A percentile compares a stretch with the other conserved stretches of the same genome.
Conservation (phyloP, 2,888 invertebrate genomes). For the Troilus luridus region DNA sequence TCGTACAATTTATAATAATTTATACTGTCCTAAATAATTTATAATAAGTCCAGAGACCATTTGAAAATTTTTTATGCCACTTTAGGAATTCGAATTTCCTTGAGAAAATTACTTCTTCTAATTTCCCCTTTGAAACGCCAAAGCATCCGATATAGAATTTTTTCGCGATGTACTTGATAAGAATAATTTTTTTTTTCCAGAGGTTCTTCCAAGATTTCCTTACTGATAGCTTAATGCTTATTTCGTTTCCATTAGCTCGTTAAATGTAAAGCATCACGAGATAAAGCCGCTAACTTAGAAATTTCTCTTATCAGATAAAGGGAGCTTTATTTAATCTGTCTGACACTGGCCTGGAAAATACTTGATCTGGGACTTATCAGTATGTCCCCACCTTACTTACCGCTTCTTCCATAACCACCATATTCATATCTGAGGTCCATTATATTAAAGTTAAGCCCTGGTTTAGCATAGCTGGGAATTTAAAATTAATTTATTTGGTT, state of each 20-base stretch:
- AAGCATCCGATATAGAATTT: background rate
- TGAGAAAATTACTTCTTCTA: background rate
- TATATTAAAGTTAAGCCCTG: background rate
- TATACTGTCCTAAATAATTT: too few species aligned
- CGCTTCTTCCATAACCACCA: background rate
- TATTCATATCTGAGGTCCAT: background rate
- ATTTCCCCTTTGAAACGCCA: background rate
- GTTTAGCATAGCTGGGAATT: too few species aligned
- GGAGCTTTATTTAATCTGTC: background rate
- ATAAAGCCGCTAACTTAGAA: background rate
- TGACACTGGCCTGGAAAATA: background rate
- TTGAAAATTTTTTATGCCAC: background rate
- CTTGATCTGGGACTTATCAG: constrained; percentile 13
- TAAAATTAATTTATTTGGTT: too few species aligned
- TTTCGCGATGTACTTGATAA: background rate
- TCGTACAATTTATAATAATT: too few species aligned
- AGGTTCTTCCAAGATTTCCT: background rate
- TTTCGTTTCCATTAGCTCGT: background rate
- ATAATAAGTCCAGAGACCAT: too few species aligned
- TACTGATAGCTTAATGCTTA: background rate
- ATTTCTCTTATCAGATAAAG: constrained; percentile 1
- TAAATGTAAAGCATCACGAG: background rate
- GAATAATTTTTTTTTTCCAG: background rate
- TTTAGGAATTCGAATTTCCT: background rate
- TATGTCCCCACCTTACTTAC: background rate